Evolutionary conservation across 2,888 invertebrate genomes (phyloP), one percentile per base, ranked within the genome.

Genomic region (Pseudolycoriella hygida): DNA sequence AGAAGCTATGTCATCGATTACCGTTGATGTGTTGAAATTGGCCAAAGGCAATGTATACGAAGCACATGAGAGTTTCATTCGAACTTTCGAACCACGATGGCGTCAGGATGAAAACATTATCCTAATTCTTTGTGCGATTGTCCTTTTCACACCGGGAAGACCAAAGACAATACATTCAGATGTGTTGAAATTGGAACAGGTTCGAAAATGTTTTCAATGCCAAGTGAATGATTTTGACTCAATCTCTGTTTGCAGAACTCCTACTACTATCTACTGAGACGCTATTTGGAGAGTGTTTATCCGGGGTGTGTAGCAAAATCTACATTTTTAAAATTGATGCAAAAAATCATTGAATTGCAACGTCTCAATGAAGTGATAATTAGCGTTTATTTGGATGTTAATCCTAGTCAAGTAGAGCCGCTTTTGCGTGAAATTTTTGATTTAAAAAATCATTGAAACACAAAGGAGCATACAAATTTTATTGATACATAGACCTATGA

Each of bases 381-480:
- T 8, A 80, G 83, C 34, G 87, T 93, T 3, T 88, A 92, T 62
- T 71, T 94, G 19, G 87, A 93, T 64, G 87, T 92, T 1, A 90
- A 94, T 69, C 92, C 94, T 25, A 73, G 79, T 48, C 78, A 83
- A 58, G 85, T 96, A 40, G 93, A 93, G 56, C 96, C 94, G 0
- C 68, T 96, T 32, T 70, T 96, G 40, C 82, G 93, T 61, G 94
- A 96, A 72, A 90, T 96, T 58, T 90, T 96, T 56, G 93, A 94
- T 68, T 71, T 94, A 49, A 90, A 90, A 58, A 78, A 68, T 58
- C 65, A 65, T 50, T 66, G 54, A 59, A 39, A 39, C 34, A 34
- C n/a, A 34, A 34, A 6, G 4, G 25, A 25, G 25, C 25, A 25
- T 8, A 25, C 4, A 25, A 25, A 25, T 6, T n/a, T n/a, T 25